Conservation (phyloP, 2,888 invertebrate genomes). For the Meiosimyza decipiens region DNA sequence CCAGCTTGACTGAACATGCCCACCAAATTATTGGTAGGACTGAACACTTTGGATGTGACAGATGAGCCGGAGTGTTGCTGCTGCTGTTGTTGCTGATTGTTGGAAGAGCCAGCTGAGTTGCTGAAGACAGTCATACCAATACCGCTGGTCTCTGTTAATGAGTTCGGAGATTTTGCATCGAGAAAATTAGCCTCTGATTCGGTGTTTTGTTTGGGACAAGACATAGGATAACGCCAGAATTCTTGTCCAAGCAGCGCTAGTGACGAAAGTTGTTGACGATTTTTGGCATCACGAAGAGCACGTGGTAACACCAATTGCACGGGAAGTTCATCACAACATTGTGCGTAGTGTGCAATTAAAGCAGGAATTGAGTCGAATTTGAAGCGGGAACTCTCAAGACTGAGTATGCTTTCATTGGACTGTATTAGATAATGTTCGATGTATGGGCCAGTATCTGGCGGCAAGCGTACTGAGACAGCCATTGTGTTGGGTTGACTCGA, state of each 20-base stretch:
- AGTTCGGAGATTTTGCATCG: slow-evolving; percentile 65
- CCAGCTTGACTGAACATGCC: slow-evolving; percentile 64
- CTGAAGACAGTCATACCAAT: slow-evolving; percentile 66
- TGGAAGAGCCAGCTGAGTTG: slow-evolving; percentile 21
- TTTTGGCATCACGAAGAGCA: slow-evolving; percentile 86
- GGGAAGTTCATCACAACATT: slow-evolving; percentile 93
- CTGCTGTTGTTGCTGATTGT: slow-evolving; percentile 56
- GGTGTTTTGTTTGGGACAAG: slow-evolving; percentile 70
- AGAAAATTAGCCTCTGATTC: slow-evolving; percentile 50
- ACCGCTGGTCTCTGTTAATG: slow-evolving; percentile 66
- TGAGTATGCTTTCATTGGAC: slow-evolving; percentile 81
- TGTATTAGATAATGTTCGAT: slow-evolving; percentile 97
- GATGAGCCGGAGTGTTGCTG: slow-evolving; percentile 55
- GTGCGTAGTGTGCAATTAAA: slow-evolving; percentile 92
- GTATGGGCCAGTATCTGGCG: slow-evolving; percentile 87
- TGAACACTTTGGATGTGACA: slow-evolving; percentile 28
- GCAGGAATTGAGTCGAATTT: slow-evolving; percentile 93
- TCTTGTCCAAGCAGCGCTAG: slow-evolving; percentile 90
- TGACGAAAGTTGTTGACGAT: slow-evolving; percentile 90
- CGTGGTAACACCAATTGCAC: slow-evolving; percentile 88
- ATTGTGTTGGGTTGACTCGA: slow-evolving; percentile 94
- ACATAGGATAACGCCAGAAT: slow-evolving; percentile 86
- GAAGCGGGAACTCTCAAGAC: slow-evolving; percentile 93
- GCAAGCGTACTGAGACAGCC: slow-evolving; percentile 93
- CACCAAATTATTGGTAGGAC: slow-evolving; percentile 52